phyloP scores from a whole-genome alignment of 2,888 invertebrate genomes.

The Meta bourneti region DNA sequence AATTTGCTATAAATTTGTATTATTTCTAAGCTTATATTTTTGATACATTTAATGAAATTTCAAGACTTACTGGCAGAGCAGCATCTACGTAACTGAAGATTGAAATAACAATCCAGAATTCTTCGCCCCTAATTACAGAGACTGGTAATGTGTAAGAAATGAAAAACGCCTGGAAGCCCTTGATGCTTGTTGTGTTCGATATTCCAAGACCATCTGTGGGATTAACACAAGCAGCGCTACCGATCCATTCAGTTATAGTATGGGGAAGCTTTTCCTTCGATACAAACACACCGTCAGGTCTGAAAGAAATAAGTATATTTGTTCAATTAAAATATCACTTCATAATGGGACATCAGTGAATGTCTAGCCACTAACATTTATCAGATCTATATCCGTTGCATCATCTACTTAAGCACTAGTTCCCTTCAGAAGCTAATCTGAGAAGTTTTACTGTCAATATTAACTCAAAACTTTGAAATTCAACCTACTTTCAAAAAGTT shows the following conservation, averaged over 20 bases:
- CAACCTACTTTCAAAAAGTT: too few relatives aligned
- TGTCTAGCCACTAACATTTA: too few relatives aligned
- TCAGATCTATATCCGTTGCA: too few relatives aligned
- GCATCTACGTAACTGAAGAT: conserved; percentile 81
- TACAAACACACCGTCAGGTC: conserved; percentile 58
- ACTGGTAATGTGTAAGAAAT: conserved; percentile 81
- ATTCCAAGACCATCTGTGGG: conserved; percentile 80
- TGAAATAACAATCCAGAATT: conserved; percentile 79
- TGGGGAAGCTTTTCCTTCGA: conserved; percentile 79
- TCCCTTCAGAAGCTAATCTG: too few relatives aligned
- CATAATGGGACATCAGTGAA: background rate
- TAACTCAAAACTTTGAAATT: too few relatives aligned
- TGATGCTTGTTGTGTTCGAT: conserved; percentile 79
- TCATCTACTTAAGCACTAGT: too few relatives aligned
- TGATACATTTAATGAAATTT: too few relatives aligned
- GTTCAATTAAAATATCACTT: background rate
- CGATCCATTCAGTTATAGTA: conserved; percentile 81
- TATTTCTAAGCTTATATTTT: too few relatives aligned
- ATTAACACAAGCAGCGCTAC: conserved; percentile 80
- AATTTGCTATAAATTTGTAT: too few relatives aligned
- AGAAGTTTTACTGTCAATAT: too few relatives aligned
- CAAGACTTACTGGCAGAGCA: conserved; percentile 79
- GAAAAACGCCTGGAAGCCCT: conserved; percentile 81
- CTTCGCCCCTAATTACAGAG: conserved; percentile 80
- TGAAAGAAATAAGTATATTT: background rate